Percentiles rank a stretch among this genome's conserved stretches.
Conservation (phyloP, 1,140 invertebrate species). For the Apis florea region DNA sequence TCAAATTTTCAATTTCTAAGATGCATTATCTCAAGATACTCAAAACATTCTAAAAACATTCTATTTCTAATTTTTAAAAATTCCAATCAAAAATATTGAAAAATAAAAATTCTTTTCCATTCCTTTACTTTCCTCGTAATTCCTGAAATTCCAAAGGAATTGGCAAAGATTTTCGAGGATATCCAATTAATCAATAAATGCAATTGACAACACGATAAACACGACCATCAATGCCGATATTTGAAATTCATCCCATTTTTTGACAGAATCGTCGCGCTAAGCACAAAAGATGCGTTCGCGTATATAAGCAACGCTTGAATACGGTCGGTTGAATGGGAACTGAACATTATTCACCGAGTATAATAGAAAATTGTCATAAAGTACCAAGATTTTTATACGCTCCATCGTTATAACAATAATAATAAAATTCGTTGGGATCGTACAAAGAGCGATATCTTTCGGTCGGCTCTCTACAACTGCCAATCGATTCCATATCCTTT, state of each 20-base stretch:
- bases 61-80: too few species aligned
- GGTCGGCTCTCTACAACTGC: background rate
- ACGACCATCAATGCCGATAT: constrained; percentile 5
- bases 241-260: background rate
- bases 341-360: constrained; percentile 40
- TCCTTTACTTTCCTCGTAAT: too few species aligned
- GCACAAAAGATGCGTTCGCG: constrained; percentile 26
- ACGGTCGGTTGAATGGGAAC: constrained; percentile 24
- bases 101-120: too few species aligned
- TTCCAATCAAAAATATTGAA: too few species aligned
- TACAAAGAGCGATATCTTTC: constrained; percentile 33
- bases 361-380: constrained; percentile 42
- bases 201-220: background rate
- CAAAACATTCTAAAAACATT: too few species aligned
- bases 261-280: background rate
- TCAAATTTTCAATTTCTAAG: too few species aligned
- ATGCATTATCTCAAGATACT: too few species aligned
- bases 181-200: background rate
- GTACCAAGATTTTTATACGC: constrained; percentile 12
- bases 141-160: too few species aligned
- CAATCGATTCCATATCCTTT: constrained; percentile 8
- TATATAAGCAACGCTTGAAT: constrained; percentile 43
- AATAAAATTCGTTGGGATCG: constrained; percentile 23
- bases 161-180: background rate
- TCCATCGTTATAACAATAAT: constrained; percentile 42